Evolutionary conservation across 2,797 vertebrate genomes (phyloP).

Genomic region (Cetoscarus ocellatus): DNA sequence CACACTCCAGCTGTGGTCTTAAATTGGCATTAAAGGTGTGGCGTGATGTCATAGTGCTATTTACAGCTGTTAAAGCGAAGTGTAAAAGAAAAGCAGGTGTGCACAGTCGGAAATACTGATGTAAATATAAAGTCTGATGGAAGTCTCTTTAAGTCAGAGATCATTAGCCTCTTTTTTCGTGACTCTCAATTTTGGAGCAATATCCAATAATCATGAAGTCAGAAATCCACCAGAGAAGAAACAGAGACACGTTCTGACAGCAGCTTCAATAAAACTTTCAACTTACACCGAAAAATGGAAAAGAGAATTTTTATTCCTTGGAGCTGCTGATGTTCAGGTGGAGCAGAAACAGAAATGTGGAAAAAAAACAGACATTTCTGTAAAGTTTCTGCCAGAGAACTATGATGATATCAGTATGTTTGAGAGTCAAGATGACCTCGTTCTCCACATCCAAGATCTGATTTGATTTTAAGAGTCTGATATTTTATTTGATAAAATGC

Average conservation of each 20-base stretch:
- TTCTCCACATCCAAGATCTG: background rate
- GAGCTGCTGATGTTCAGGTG: constrained; percentile 1
- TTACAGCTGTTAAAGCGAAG: background rate
- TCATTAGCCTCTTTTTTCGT: background rate
- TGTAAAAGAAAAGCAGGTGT: background rate
- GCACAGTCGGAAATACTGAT: background rate
- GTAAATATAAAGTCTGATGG: background rate
- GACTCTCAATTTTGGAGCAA: background rate
- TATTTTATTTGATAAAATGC: background rate
- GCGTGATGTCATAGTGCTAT: background rate
- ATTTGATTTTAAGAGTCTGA: background rate
- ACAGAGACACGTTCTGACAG: constrained; percentile 6
- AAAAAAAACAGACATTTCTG: constrained; percentile 1
- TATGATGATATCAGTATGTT: background rate
- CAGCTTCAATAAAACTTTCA: constrained; percentile 1
- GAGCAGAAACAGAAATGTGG: background rate
- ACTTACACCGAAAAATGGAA: background rate
- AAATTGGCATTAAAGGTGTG: background rate
- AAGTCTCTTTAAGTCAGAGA: background rate
- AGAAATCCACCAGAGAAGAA: constrained; percentile 9
- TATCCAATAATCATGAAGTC: background rate
- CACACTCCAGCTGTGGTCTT: background rate
- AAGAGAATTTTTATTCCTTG: background rate
- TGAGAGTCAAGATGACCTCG: background rate
- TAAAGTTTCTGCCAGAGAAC: background rate